Evolutionary conservation across 1,140 invertebrate genomes (phyloP).

Genomic region (Neuroterus valhalla): DNA sequence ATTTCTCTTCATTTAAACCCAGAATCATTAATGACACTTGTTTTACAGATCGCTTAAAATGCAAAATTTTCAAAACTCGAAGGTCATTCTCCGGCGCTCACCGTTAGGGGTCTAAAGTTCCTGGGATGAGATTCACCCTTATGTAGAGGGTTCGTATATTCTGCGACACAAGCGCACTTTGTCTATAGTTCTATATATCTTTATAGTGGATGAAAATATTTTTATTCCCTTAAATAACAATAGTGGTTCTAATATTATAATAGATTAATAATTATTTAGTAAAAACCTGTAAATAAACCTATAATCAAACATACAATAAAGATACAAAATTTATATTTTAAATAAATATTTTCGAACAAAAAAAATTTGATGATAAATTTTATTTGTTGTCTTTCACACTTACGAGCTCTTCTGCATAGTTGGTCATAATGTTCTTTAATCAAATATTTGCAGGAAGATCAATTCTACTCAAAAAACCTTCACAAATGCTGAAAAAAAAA

Average conservation of each 20-base stretch:
- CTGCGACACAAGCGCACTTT: constrained; percentile 48
- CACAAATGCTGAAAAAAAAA: constrained; percentile 34
- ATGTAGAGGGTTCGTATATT: constrained; percentile 57
- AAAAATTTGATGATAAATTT: too few species aligned
- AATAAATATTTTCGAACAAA: too few species aligned
- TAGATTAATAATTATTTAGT: too few species aligned
- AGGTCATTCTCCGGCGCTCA: constrained; percentile 45
- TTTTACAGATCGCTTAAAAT: neutral
- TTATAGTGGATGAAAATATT: too few species aligned
- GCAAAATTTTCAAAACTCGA: constrained; percentile 33
- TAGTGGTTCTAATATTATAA: too few species aligned
- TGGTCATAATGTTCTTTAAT: neutral
- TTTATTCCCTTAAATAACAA: too few species aligned
- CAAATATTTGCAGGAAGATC: neutral
- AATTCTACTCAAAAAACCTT: neutral
- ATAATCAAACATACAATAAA: too few species aligned
- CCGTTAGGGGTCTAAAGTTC: constrained; percentile 55
- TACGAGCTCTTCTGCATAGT: too few species aligned
- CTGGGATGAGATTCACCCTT: constrained; percentile 55
- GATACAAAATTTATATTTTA: too few species aligned
- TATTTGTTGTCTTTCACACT: too few species aligned
- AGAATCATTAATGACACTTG: neutral
- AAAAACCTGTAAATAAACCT: too few species aligned
- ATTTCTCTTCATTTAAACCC: neutral
- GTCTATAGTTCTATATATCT: too few species aligned